A percentile compares a stretch with the other conserved stretches of the same genome.
phyloP scores from a whole-genome alignment of 1,140 invertebrate species.

The Tetramorium simillimum region DNA sequence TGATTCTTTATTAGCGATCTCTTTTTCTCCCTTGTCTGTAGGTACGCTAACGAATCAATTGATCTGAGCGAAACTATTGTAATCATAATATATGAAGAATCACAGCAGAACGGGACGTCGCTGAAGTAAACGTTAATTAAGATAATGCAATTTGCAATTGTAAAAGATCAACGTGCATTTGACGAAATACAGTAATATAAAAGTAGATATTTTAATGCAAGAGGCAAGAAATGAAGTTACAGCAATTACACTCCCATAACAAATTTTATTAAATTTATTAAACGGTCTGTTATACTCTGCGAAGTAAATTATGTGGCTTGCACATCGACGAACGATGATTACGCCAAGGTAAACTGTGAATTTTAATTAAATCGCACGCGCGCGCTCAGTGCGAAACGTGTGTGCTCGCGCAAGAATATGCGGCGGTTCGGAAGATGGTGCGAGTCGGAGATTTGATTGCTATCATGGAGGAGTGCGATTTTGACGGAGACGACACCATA shows the following conservation, averaged over 20 bases:
- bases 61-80: neutral
- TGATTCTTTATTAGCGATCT: slow-evolving; percentile 46
- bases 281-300: neutral
- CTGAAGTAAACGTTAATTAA: slow-evolving; percentile 20
- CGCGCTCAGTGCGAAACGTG: neutral
- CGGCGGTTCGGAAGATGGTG: slow-evolving; percentile 72
- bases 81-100: neutral
- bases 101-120: neutral
- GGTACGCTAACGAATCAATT: slow-evolving; percentile 19
- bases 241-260: neutral
- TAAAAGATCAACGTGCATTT: neutral
- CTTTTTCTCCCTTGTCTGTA: neutral
- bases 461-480: slow-evolving; percentile 79
- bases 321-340: neutral
- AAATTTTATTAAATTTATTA: neutral
- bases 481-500: slow-evolving; percentile 78
- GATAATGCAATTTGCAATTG: slow-evolving; percentile 1
- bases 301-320: neutral
- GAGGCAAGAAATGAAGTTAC: neutral
- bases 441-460: slow-evolving; percentile 76
- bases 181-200: neutral
- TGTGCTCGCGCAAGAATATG: slow-evolving; percentile 6
- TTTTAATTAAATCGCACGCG: slow-evolving; percentile 6
- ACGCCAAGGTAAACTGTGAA: neutral
- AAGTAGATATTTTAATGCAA: slow-evolving; percentile 6